phyloP scores from a whole-genome alignment of 2,113 vertebrate genomes.

The Mugil cephalus region DNA sequence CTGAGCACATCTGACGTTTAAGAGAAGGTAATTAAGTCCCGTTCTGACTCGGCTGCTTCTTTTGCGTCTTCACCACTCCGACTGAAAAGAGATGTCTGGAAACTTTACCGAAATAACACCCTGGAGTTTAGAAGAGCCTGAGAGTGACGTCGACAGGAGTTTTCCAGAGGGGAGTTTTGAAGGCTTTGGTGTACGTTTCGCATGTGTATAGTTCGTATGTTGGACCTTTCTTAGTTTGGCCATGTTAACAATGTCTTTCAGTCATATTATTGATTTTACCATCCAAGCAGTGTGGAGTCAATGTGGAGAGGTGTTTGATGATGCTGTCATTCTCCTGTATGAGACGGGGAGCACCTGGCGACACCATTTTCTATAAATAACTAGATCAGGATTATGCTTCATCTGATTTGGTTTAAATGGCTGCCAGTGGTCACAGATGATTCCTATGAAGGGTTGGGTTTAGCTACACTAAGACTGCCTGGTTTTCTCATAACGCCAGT shows the following conservation, averaged over 20 bases:
- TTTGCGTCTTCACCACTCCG: conserved; percentile 14
- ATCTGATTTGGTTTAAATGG: background rate
- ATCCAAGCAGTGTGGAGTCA: background rate
- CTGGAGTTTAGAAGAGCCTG: background rate
- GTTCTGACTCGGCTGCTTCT: conserved; percentile 30
- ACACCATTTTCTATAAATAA: conserved; percentile 20
- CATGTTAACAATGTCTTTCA: background rate
- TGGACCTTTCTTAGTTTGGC: background rate
- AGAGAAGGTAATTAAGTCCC: conserved; percentile 52
- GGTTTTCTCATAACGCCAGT: background rate
- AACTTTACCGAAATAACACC: conserved; percentile 11
- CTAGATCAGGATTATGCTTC: background rate
- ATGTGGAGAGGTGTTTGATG: conserved; percentile 7
- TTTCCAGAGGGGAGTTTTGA: conserved; percentile 10
- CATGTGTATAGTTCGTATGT: background rate
- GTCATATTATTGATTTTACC: conserved; percentile 3
- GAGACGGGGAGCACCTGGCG: conserved; percentile 8
- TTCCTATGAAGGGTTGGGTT: too few relatives aligned
- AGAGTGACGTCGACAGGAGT: background rate
- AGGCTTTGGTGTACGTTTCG: conserved; percentile 4
- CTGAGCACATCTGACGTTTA: conserved; percentile 31
- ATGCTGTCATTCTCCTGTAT: conserved; percentile 6
- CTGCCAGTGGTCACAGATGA: background rate
- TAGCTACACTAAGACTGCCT: background rate
- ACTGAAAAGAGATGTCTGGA: conserved; percentile 37